A percentile compares a stretch with the other conserved stretches of the same genome.
Conservation (phyloP, 2,113 vertebrate genomes). For the Tragulus kanchil region DNA sequence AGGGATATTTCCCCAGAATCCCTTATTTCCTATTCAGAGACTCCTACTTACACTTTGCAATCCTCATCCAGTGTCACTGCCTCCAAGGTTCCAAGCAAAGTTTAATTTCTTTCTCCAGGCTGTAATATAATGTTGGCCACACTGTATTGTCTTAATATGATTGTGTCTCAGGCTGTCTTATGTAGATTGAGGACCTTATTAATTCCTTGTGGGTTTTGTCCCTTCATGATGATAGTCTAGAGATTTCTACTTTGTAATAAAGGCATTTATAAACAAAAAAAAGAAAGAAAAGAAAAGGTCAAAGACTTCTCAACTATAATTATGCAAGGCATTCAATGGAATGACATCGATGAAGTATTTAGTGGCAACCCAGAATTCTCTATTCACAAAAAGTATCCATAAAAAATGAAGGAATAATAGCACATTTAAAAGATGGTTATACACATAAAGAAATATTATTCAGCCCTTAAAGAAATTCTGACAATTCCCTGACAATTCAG, state of each 20-base stretch:
- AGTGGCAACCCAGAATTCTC: neutral
- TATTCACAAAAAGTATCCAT: neutral
- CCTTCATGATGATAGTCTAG: neutral
- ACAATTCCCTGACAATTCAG: neutral
- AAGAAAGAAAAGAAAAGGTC: neutral
- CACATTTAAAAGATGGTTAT: neutral
- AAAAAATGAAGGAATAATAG: neutral
- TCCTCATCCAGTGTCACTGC: neutral
- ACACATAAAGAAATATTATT: neutral
- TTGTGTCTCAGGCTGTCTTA: neutral
- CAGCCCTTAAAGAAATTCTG: neutral
- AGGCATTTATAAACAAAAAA: constrained; percentile 49
- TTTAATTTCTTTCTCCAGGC: neutral
- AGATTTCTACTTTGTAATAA: constrained; percentile 58
- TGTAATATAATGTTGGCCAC: neutral
- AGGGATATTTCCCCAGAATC: neutral
- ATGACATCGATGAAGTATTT: neutral
- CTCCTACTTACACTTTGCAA: neutral
- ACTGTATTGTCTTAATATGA: neutral
- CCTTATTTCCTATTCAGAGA: neutral
- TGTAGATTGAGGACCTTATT: constrained; percentile 1
- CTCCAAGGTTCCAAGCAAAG: neutral
- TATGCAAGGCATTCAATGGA: neutral
- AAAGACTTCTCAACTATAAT: neutral
- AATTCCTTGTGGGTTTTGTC: constrained; percentile 42